Evolutionary conservation across 2,113 vertebrate genomes (phyloP).

Genomic region (Siphamia tubifer): DNA sequence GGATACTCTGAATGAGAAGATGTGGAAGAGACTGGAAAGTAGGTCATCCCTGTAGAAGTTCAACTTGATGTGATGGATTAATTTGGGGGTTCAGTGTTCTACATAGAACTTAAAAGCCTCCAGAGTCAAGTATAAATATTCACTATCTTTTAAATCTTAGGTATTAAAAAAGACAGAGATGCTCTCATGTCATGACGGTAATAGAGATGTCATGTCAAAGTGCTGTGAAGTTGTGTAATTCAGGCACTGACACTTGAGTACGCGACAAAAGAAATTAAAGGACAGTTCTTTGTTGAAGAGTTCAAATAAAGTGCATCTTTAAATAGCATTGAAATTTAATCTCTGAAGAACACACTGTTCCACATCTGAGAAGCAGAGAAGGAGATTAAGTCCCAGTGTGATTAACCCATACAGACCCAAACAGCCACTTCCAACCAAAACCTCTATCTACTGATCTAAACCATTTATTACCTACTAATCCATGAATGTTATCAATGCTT

Average conservation of each 20-base stretch:
- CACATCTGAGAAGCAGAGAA: background rate
- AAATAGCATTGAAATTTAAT: constrained; percentile 39
- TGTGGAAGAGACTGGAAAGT: background rate
- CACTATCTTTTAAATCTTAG: background rate
- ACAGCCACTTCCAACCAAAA: no score
- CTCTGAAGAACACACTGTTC: constrained; percentile 8
- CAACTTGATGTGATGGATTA: background rate
- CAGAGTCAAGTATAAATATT: constrained; percentile 27
- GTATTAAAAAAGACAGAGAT: background rate
- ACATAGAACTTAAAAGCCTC: background rate
- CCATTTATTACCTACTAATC: no score
- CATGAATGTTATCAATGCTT: no score
- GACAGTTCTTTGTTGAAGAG: constrained; percentile 11
- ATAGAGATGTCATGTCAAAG: constrained; percentile 7
- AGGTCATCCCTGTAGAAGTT: background rate
- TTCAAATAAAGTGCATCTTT: constrained; percentile 54
- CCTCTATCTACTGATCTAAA: no score
- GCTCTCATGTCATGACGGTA: background rate
- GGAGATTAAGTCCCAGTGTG: background rate
- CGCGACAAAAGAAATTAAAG: constrained; percentile 3
- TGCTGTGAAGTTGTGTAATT: background rate
- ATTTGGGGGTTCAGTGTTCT: background rate
- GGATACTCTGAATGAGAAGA: constrained; percentile 25
- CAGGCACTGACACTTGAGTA: background rate
- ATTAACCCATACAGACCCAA: no score